Conservation (phyloP, 2,113 vertebrate genomes). For the Rousettus leschenaultii region DNA sequence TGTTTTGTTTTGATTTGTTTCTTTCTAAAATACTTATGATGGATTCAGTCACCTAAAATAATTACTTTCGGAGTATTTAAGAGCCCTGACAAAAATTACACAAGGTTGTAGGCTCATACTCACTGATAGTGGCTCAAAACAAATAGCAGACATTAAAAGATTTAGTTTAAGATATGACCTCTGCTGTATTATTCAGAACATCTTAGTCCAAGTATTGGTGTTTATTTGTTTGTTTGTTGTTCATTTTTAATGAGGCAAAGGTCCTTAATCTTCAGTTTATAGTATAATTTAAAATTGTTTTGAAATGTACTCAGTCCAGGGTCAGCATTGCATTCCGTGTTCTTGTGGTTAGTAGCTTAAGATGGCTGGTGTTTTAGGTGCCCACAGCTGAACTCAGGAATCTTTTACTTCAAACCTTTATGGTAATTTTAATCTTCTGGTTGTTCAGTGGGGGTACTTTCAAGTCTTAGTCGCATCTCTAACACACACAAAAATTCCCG, state of each 20-base stretch:
- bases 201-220: neutral
- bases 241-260: neutral
- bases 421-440: neutral
- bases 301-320: neutral
- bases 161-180: neutral
- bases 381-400: neutral
- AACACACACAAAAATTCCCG: neutral
- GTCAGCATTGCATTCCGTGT: neutral
- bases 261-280: neutral
- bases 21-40: neutral
- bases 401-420: neutral
- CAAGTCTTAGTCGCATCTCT: neutral
- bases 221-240: neutral
- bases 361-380: neutral
- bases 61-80: neutral
- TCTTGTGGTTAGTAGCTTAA: neutral
- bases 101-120: neutral
- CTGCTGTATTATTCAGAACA: neutral
- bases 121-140: neutral
- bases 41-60: neutral
- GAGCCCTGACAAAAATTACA: neutral
- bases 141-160: neutral
- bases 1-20: neutral
- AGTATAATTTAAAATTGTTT: neutral
- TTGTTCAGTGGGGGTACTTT: neutral